A percentile compares a stretch with the other conserved stretches of the same genome.
Conservation (phyloP, 2,888 invertebrate genomes). For the Trissoscelio sp. region DNA sequence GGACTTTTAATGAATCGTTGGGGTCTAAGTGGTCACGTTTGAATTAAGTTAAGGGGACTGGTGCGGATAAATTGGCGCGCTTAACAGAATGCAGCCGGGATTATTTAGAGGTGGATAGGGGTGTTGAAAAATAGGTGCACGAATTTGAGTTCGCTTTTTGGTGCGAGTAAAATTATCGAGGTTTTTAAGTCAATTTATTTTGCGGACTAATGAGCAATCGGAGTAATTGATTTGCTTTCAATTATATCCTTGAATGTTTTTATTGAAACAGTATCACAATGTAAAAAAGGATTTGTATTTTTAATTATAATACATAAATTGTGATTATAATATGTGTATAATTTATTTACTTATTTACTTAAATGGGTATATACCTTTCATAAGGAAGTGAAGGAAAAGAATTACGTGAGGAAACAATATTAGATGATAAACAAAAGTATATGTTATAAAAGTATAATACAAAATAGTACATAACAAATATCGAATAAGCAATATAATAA, state of each 20-base stretch:
- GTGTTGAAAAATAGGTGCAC: slow-evolving; percentile 16
- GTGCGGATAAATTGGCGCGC: slow-evolving; percentile 19
- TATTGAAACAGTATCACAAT: neutral
- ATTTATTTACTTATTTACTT: no score
- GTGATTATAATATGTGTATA: no score
- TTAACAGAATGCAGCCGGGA: slow-evolving; percentile 12
- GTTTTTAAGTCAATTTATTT: slow-evolving; percentile 16
- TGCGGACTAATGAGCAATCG: neutral
- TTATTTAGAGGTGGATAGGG: neutral
- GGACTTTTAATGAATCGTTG: slow-evolving; percentile 12
- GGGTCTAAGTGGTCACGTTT: slow-evolving; percentile 12
- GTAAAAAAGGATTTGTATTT: no score
- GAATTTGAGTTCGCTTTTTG: slow-evolving; percentile 6
- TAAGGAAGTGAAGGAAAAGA: no score
- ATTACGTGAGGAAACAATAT: no score
- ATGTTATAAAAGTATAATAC: no score
- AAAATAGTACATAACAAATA: no score
- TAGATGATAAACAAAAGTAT: no score
- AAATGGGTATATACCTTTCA: no score
- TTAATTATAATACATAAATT: no score
- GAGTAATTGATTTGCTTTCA: neutral
- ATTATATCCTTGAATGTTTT: neutral
- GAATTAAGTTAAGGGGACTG: slow-evolving; percentile 4
- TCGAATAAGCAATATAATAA: no score
- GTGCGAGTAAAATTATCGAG: slow-evolving; percentile 5